Conservation (phyloP, 1,140 invertebrate species). For the Ganaspis sp. region DNA sequence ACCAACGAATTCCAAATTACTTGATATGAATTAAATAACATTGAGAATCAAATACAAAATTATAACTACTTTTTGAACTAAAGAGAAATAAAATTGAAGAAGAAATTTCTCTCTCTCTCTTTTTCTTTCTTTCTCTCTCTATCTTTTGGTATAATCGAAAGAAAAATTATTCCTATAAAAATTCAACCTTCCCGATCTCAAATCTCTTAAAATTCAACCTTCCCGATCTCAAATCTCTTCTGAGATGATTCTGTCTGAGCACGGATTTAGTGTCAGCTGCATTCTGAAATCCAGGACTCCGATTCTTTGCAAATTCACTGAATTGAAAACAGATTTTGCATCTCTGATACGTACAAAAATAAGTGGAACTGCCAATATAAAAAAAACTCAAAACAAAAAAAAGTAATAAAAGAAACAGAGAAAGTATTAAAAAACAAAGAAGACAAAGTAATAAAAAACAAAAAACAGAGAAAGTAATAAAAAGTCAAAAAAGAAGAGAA, state of each 20-base stretch:
- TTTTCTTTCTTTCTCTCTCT: too few relatives aligned
- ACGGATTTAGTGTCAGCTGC: constrained; percentile 20
- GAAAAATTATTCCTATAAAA: constrained; percentile 5
- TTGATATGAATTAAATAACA: too few relatives aligned
- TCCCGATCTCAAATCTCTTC: background rate
- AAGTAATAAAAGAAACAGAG: too few relatives aligned
- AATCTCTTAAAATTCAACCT: constrained; percentile 26
- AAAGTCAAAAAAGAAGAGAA: too few relatives aligned
- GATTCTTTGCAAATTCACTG: background rate
- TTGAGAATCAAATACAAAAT: too few relatives aligned
- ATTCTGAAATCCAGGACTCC: background rate
- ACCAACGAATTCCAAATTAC: too few relatives aligned
- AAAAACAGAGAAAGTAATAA: too few relatives aligned
- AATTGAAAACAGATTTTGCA: background rate
- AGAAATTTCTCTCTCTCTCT: too few relatives aligned
- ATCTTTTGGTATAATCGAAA: background rate
- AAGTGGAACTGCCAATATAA: background rate
- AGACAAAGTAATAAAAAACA: too few relatives aligned
- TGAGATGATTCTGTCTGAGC: constrained; percentile 22
- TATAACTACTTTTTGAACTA: too few relatives aligned
- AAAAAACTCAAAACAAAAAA: background rate
- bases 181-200: constrained; percentile 1
- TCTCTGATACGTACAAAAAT: background rate
- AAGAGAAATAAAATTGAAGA: too few relatives aligned
- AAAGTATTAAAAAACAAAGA: too few relatives aligned